Percentiles rank a stretch among this genome's conserved stretches.
Conservation (phyloP, 2,113 vertebrate genomes). For the Ancistrus triradiatus region DNA sequence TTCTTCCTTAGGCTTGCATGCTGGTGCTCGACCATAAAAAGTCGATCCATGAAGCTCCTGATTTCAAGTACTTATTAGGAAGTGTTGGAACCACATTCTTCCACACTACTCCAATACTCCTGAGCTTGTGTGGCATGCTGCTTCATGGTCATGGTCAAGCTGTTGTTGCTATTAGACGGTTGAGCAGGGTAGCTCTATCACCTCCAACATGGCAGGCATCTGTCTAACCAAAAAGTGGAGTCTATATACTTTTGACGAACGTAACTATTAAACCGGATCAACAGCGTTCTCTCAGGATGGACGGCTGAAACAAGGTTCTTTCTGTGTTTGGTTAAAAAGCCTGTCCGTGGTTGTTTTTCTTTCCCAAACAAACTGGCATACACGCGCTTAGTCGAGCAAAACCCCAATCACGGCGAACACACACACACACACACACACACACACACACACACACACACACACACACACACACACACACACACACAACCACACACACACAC, state of each 20-base stretch:
- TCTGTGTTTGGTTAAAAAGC: slow-evolving; percentile 5
- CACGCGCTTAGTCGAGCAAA: slow-evolving; percentile 57
- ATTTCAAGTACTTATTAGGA: too few species aligned
- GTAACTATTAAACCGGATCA: neutral
- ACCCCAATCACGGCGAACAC: slow-evolving; percentile 62
- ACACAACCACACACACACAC: neutral
- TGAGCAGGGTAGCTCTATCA: neutral
- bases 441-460: neutral
- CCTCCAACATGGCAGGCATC: neutral
- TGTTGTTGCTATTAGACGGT: too few species aligned
- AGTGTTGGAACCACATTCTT: too few species aligned
- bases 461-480: slow-evolving; percentile 10
- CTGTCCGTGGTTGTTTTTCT: slow-evolving; percentile 21
- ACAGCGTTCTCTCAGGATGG: neutral
- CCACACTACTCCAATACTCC: too few species aligned
- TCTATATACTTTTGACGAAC: neutral
- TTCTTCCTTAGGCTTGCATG: too few species aligned
- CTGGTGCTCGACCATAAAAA: too few species aligned
- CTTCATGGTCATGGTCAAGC: too few species aligned
- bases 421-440: slow-evolving; percentile 26
- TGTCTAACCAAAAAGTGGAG: neutral
- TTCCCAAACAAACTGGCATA: slow-evolving; percentile 43
- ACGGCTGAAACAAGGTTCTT: neutral
- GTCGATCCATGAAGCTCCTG: too few species aligned
- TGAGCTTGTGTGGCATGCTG: too few species aligned